Evolutionary conservation across 2,888 invertebrate species (phyloP), one percentile per base, ranked within the genome.

Genomic region (Oscheius onirici): DNA sequence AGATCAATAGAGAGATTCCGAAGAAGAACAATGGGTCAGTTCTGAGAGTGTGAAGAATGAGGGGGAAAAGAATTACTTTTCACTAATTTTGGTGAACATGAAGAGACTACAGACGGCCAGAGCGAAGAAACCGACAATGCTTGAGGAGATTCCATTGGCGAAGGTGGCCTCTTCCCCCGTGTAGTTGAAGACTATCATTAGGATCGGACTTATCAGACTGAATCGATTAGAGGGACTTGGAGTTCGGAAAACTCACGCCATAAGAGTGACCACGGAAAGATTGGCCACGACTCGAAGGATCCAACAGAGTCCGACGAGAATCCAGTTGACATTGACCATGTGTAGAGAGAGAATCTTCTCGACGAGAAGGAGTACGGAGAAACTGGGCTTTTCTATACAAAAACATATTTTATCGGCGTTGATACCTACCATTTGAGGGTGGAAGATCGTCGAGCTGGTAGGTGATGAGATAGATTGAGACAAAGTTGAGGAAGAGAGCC

Each of bases 131-230:
- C 78, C 78, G 26, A 79, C 76, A 22, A 52, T 51, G 15, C 52
- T 60, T 68, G 75, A 72, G 22, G 71, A 52, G 2, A 76, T 26
- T 0, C 75, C 69, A 54, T 71, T 72, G 11, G 70, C 68, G n/a
- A 69, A 24, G 20, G 76, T 73, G n/a, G 78, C 71, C 11, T 63
- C 44, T 22, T 60, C 24, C n/a, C 75, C 71, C 6, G 22, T 46
- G 74, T 75, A 79, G 6, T 77, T 77, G 40, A 73, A 79, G 28
- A 71, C 72, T 0, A 74, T 67, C 72, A 79, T 76, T 20, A 76
- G 65, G 17, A 79, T 63, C 0, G 77, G 67, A 11, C 76, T 66
- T 3, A 71, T 71, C n/a, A 68, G 17, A 17, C 57, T 57, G 41
- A 57, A 55, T 17, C 20, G 3, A 13, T 20, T 34, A 2, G 26